Evolutionary conservation across 2,797 vertebrate genomes (phyloP), one percentile per base, ranked within the genome.

Genomic region (Gallinago solitaria): DNA sequence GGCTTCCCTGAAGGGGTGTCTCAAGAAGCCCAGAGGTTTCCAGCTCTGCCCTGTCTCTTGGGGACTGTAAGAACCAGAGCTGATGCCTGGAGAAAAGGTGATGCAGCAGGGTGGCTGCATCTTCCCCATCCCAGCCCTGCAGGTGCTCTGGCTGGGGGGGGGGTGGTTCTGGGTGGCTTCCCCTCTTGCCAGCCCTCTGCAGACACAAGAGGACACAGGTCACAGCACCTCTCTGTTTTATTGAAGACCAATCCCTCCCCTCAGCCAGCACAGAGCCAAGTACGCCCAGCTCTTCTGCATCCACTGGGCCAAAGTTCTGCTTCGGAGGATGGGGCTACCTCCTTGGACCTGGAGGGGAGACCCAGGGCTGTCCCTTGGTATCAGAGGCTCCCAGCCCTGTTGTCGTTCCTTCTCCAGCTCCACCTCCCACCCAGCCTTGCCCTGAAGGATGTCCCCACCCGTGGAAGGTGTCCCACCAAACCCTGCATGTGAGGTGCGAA

Each of bases 201-300:
- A 90, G 85, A 90, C 39, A 84, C 6, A 11, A 93, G 69, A 75
- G 63, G 63, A 95, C 93, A 91, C 90, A 63, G 53, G 25, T 93
- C 83, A 84, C 95, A 95, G 93, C 93, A 96, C 77, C 92, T 97
- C 92, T 94, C 92, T 78, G 47, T 86, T 96, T 97, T 96, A 97
- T 95, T 97, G 93, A 96, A 94, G 80, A 92, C 28, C 60, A 79
- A 17, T 56, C 88, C 70, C 86, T 70, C 63, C 67, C 83, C 32
- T 16, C 77, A 86, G 59, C 67, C 94, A 69, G 47, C 1, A 1
- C 24, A 9, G 83, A 94, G 50, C 67, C 79, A 63, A 74, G 85
- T 4, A 5, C 1, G 7, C 53, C 47, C 87, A 74, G 73, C 50
- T 63, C 43, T 76, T 93, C 74, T 76, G 39, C 47, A 83, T 57